Evolutionary conservation across 2,888 invertebrate genomes (phyloP), one percentile per base, ranked within the genome.

Genomic region (Onthophagus sagittarius): DNA sequence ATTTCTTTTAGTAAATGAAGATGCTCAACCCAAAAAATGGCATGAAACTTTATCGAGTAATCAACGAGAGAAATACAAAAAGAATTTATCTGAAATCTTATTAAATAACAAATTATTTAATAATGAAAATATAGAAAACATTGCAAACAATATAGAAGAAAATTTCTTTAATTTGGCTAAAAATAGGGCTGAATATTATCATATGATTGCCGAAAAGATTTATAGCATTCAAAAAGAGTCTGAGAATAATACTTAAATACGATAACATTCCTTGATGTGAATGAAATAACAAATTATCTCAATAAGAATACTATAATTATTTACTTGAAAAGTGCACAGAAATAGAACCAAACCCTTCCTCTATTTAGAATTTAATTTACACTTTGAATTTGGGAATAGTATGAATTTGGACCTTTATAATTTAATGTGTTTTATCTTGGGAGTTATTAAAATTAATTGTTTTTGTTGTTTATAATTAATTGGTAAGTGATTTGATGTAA

Each of bases 171-270:
- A 31, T 11, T 23, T 23, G 6, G 67, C 67, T 4, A 15, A 67
- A n/a, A 23, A 32, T 67, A 23, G 67, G 13, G 67, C 23, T 23
- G 67, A 67, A 23, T 67, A 67, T 67, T 67, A 67, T 32, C 15
- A 67, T 23, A n/a, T 23, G n/a, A 67, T 67, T 23, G 67, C 67
- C 5, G 67, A 67, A n/a, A 67, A 67, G 31, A 23, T 15, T 6
- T 67, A 67, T 23, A 23, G 32, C 23, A 23, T 67, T 67, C 67
- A 67, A 67, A 67, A 67, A 13, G 32, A 31, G n/a, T 15, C 9
- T 23, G 64, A 64, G 1, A 23, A 64, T 9, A 64, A 64, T 64
- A 64, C 1, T 14, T 13, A 14, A 62, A 63, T 31, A 23, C 31
- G 67, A 67, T 15, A 31, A 64, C 9, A 13, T 53, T 11, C 39